Evolutionary conservation across 2,888 invertebrate species (phyloP).

Genomic region (Eupelmus urozonus): DNA sequence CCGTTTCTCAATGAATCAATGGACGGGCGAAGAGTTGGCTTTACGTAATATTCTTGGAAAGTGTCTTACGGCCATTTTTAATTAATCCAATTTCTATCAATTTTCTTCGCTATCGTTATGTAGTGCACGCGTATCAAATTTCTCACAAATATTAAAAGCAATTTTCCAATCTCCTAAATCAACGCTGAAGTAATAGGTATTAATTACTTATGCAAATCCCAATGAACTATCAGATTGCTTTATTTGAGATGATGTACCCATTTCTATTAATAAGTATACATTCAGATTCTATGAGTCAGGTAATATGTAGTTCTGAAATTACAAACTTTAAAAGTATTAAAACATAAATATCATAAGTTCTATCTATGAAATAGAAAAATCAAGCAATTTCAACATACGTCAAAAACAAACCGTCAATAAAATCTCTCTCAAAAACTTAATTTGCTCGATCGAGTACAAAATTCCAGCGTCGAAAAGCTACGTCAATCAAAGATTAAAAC

Average conservation of each 20-base stretch:
- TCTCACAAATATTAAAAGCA: neutral
- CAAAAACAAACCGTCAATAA: neutral
- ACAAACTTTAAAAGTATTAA: too few relatives aligned
- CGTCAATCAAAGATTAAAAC: neutral
- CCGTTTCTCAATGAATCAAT: constrained; percentile 10
- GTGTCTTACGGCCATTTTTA: neutral
- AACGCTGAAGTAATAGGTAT: too few relatives aligned
- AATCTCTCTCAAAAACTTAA: neutral
- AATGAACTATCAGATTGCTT: too few relatives aligned
- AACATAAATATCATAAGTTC: too few relatives aligned
- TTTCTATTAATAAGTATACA: too few relatives aligned
- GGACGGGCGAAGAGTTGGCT: neutral
- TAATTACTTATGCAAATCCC: too few relatives aligned
- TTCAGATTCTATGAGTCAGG: too few relatives aligned
- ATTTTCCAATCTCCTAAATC: constrained; percentile 1
- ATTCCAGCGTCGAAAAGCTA: neutral
- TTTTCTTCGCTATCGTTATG: neutral
- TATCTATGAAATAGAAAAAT: too few relatives aligned
- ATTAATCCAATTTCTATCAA: constrained; percentile 37
- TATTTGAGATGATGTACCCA: too few relatives aligned
- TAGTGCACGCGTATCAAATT: neutral
- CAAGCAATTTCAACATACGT: too few relatives aligned
- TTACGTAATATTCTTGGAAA: constrained; percentile 27
- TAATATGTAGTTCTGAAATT: too few relatives aligned
- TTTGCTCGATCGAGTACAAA: neutral